These are phyloP conservation scores for Onychomys leucogaster DNA, from an alignment of 2,797 vertebrate genomes.

Conservation along the genomic window DNA sequence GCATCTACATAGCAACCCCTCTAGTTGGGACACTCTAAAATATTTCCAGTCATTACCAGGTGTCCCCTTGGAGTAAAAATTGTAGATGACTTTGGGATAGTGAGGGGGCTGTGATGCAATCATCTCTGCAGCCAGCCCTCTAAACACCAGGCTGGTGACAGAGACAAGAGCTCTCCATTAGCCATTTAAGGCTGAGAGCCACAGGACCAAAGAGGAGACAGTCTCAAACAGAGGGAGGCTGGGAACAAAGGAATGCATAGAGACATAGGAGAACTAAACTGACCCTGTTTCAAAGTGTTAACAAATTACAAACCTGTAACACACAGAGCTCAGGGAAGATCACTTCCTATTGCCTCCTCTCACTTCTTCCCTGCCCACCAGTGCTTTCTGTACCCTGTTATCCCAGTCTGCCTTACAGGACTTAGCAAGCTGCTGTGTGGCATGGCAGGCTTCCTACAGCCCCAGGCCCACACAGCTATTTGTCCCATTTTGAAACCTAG, in stretches of 20 bases:
- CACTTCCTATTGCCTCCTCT: not conserved
- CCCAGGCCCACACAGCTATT: not conserved
- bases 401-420: not conserved
- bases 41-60: not conserved
- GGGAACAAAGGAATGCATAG: not conserved
- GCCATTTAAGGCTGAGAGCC: not conserved
- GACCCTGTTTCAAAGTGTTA: not conserved
- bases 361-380: not conserved
- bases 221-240: not conserved
- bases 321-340: not conserved
- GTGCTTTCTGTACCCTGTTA: not conserved
- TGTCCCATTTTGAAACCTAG: conserved; percentile 30
- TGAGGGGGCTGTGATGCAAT: not conserved
- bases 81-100: not conserved
- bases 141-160: not conserved
- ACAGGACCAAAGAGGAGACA: not conserved
- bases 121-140: not conserved
- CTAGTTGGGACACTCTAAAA: not conserved
- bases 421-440: not conserved
- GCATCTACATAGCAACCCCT: not conserved
- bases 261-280: not conserved
- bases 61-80: not conserved
- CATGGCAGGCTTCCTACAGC: not conserved
- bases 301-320: not conserved
- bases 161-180: not conserved